Percentiles rank a stretch among this genome's conserved stretches.
Conservation (phyloP, 1,140 invertebrate genomes). For the Hydropsyche tenuis region DNA sequence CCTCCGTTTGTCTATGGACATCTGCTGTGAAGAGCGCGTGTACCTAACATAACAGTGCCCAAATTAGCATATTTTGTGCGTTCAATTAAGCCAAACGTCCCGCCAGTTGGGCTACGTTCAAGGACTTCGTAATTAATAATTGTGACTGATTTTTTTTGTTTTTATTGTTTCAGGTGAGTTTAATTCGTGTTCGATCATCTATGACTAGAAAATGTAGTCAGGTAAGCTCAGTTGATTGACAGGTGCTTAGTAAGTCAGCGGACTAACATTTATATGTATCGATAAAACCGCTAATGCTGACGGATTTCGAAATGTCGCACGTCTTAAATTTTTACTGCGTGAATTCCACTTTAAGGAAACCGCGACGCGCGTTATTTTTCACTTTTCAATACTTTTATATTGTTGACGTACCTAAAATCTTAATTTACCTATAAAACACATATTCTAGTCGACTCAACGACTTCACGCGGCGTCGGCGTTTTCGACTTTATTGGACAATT, state of each 20-base stretch:
- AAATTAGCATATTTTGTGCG: slow-evolving; percentile 22
- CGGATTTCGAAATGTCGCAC: too few species aligned
- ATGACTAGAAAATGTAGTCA: slow-evolving; percentile 20
- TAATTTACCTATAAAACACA: background rate
- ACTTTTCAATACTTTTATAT: too few species aligned
- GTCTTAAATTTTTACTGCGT: too few species aligned
- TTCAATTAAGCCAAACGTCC: slow-evolving; percentile 2
- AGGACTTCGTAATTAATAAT: too few species aligned
- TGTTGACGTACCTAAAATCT: background rate
- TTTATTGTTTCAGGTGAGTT: slow-evolving; percentile 27
- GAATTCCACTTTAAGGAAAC: too few species aligned
- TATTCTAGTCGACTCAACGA: too few species aligned
- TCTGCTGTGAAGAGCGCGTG: background rate
- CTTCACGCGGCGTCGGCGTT: background rate
- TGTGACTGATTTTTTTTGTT: background rate
- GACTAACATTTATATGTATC: background rate
- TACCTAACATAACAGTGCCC: too few species aligned
- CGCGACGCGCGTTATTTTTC: too few species aligned
- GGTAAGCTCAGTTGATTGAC: slow-evolving; percentile 26
- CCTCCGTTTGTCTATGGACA: slow-evolving; percentile 8
- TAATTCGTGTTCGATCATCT: background rate
- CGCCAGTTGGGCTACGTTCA: too few species aligned
- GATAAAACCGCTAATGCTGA: background rate
- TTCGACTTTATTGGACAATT: slow-evolving; percentile 11
- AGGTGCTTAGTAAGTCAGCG: slow-evolving; percentile 21